These are phyloP conservation scores for Phytoseiulus persimilis DNA, from an alignment of 2,888 invertebrate species.

Conservation along the genomic window DNA sequence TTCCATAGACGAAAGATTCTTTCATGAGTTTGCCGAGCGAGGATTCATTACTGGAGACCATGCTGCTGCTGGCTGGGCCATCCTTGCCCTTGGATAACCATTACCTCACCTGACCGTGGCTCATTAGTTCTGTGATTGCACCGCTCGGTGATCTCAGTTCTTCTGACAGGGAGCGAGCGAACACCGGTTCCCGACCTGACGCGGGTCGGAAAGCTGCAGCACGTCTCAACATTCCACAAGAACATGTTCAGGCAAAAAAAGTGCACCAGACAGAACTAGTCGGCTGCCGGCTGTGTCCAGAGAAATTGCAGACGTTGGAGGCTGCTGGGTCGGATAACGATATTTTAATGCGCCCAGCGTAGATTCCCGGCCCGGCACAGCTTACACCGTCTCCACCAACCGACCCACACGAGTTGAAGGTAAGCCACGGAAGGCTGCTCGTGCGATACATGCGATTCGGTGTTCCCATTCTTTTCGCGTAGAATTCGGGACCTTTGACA, in stretches of 20 bases:
- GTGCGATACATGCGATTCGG: too few species aligned
- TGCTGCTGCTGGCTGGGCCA: background rate
- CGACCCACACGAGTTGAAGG: too few species aligned
- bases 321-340: background rate
- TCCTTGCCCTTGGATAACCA: slow-evolving; percentile 5
- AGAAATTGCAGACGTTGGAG: background rate
- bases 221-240: background rate
- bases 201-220: too few species aligned
- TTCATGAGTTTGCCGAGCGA: background rate
- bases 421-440: too few species aligned
- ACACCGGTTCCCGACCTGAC: background rate
- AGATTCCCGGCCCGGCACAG: background rate
- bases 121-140: background rate
- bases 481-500: too few species aligned
- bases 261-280: background rate
- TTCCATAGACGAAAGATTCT: slow-evolving; percentile 5
- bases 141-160: background rate
- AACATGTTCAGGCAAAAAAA: background rate
- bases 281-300: background rate
- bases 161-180: background rate
- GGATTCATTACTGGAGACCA: slow-evolving; percentile 5
- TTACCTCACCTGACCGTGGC: background rate
- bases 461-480: too few species aligned
- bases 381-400: background rate
- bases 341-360: background rate